These are phyloP conservation scores for Acanthisitta chloris DNA, from an alignment of 2,113 vertebrate genomes.

Conservation along the genomic window DNA sequence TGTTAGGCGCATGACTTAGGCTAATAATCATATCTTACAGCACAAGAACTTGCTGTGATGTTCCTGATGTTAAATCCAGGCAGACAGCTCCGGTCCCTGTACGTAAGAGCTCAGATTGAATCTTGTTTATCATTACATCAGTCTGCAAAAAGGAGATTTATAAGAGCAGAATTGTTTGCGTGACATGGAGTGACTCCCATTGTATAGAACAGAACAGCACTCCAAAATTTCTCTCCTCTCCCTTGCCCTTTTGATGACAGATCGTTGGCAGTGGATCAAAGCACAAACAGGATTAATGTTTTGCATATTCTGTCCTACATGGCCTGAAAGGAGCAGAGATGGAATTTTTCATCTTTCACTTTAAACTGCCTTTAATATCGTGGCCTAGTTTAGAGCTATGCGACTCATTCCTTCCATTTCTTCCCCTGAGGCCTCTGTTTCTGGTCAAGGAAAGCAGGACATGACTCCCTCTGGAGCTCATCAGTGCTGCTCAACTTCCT, in stretches of 20 bases:
- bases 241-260: constrained; percentile 54
- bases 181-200: constrained; percentile 32
- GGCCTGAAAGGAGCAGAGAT: constrained; percentile 53
- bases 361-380: constrained; percentile 41
- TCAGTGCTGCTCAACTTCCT: constrained; percentile 27
- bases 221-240: constrained; percentile 28
- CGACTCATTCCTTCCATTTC: constrained; percentile 44
- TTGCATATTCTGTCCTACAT: constrained; percentile 60
- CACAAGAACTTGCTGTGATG: not conserved
- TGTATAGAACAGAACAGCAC: constrained; percentile 33
- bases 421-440: constrained; percentile 35
- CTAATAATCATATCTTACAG: not conserved
- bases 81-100: not conserved
- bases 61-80: not conserved
- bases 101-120: not conserved
- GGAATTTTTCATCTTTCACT: constrained; percentile 59
- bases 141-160: constrained; percentile 26
- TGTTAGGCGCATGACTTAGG: not conserved
- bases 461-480: constrained; percentile 51
- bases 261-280: constrained; percentile 56
- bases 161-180: not conserved
- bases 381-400: constrained; percentile 47
- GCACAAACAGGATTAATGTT: constrained; percentile 61
- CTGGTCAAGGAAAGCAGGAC: constrained; percentile 45
- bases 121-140: constrained; percentile 36